Evolutionary conservation across 1,140 invertebrate species (phyloP).

Genomic region (Probaryconus sp.): DNA sequence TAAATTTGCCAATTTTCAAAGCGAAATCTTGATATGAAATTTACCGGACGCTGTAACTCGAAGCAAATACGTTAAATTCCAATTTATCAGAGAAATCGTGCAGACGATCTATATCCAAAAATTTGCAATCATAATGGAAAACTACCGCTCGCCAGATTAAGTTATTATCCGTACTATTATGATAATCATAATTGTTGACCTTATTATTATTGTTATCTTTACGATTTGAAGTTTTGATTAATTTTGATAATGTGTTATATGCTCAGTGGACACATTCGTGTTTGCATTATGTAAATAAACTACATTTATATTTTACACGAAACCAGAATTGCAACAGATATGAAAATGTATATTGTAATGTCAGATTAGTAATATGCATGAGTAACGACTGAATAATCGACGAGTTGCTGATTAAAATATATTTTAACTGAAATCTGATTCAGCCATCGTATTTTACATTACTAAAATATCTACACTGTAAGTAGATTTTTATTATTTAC

Average conservation of each 20-base stretch:
- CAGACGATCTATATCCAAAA: no score
- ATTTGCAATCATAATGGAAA: no score
- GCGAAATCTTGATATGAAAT: no score
- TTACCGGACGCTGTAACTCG: no score
- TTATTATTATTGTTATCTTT: constrained; percentile 1
- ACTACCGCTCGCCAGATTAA: no score
- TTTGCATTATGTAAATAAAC: constrained; percentile 13
- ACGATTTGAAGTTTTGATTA: constrained; percentile 5
- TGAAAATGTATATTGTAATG: constrained; percentile 6
- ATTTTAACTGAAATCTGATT: neutral
- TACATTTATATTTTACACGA: constrained; percentile 3
- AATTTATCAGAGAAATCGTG: neutral
- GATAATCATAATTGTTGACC: neutral
- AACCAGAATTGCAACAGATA: neutral
- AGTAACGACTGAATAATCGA: constrained; percentile 1
- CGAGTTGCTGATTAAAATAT: constrained; percentile 8
- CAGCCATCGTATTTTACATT: neutral
- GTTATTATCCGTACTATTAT: neutral
- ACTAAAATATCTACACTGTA: neutral
- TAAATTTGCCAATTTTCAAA: no score
- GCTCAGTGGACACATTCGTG: constrained; percentile 2
- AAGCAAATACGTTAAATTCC: no score
- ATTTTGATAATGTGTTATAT: constrained; percentile 8
- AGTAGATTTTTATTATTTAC: neutral
- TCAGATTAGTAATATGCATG: constrained; percentile 11